These are phyloP conservation scores for Caenorhabditis tropicalis DNA, from an alignment of 1,140 invertebrate genomes.

Conservation along the genomic window DNA sequence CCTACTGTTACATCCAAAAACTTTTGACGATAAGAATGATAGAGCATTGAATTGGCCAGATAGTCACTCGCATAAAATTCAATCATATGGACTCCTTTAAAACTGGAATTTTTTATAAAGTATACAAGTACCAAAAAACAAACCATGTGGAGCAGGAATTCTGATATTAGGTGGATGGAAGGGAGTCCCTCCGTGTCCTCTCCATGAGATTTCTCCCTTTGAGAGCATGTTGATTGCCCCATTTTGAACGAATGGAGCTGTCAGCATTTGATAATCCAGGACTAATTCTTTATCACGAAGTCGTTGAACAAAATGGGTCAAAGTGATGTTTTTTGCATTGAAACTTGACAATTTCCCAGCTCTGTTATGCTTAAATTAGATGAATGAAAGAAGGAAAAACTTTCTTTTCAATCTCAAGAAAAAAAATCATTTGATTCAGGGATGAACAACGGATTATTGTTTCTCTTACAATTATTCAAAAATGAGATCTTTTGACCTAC, in stretches of 20 bases:
- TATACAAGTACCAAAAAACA: neutral
- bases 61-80: slow-evolving; percentile 71
- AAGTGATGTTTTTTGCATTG: slow-evolving; percentile 62
- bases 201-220: slow-evolving; percentile 68
- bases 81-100: slow-evolving; percentile 70
- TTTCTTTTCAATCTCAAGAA: too few relatives aligned
- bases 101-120: neutral
- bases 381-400: neutral
- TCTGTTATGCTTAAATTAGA: neutral
- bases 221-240: slow-evolving; percentile 69
- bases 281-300: slow-evolving; percentile 68
- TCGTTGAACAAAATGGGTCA: slow-evolving; percentile 69
- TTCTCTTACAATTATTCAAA: too few relatives aligned
- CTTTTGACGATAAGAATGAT: slow-evolving; percentile 68
- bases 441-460: too few relatives aligned
- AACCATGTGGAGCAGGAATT: slow-evolving; percentile 68
- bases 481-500: neutral
- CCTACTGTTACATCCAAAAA: slow-evolving; percentile 69
- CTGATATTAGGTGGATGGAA: slow-evolving; percentile 70
- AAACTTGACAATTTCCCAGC: slow-evolving; percentile 11
- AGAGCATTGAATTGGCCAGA: slow-evolving; percentile 72
- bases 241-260: slow-evolving; percentile 67
- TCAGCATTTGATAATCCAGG: slow-evolving; percentile 67
- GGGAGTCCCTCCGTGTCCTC: slow-evolving; percentile 67
- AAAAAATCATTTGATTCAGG: too few relatives aligned